phyloP scores from a whole-genome alignment of 2,888 invertebrate species.

The Geophilus truncorum region DNA sequence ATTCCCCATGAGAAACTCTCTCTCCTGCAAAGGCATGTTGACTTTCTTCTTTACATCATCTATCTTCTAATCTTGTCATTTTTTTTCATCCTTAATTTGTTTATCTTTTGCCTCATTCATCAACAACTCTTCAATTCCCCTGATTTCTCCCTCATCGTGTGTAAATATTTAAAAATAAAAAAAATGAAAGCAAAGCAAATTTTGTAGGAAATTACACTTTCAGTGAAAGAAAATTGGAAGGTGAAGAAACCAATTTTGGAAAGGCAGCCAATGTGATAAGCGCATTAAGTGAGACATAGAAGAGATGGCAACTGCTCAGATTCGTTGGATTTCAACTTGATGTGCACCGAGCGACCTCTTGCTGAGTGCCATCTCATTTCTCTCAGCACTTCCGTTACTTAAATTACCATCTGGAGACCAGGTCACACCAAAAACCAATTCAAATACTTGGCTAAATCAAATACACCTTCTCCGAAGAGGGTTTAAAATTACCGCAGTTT shows the following conservation, averaged over 20 bases:
- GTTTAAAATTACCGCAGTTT: background rate
- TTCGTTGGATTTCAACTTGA: background rate
- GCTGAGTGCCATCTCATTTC: background rate
- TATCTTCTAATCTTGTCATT: background rate
- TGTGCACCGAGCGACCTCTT: background rate
- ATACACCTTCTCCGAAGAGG: background rate
- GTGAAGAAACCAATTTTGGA: background rate
- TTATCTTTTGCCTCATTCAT: background rate
- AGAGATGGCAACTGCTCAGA: background rate
- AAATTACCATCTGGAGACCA: background rate
- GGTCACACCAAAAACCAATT: background rate
- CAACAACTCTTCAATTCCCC: background rate
- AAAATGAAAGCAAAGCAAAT: background rate
- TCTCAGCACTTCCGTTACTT: background rate
- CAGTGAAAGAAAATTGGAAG: background rate
- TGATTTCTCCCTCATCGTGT: background rate
- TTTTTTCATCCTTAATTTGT: background rate
- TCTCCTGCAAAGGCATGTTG: background rate
- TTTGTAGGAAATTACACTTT: background rate
- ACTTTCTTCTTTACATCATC: background rate
- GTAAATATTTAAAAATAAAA: background rate
- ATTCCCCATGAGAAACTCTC: background rate
- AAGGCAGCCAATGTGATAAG: background rate
- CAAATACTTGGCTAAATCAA: background rate
- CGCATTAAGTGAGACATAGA: background rate